Percentiles rank a stretch among this genome's conserved stretches.
These are phyloP conservation scores for Diplolepis rosae DNA, from an alignment of 2,888 invertebrate genomes.

Conservation along the genomic window DNA sequence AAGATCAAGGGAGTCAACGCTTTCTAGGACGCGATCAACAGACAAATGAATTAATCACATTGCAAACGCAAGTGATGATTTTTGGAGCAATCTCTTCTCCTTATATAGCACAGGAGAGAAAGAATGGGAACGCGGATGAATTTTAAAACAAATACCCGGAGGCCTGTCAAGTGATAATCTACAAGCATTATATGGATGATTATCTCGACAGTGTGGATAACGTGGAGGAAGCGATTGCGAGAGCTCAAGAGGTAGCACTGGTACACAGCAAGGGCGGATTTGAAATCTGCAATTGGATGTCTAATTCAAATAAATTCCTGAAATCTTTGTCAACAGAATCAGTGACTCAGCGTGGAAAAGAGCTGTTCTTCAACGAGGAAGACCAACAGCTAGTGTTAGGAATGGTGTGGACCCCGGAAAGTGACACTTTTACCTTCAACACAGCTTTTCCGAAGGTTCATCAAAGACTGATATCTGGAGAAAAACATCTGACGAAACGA, in stretches of 20 bases:
- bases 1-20: slow-evolving; percentile 51
- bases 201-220: slow-evolving; percentile 41
- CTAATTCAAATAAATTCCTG: slow-evolving; percentile 11
- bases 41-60: not conserved
- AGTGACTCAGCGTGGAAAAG: not conserved
- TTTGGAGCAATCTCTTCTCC: too few relatives aligned
- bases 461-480: not conserved
- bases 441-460: not conserved
- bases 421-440: not conserved
- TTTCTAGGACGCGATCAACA: slow-evolving; percentile 38
- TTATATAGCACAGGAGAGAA: too few relatives aligned
- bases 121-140: slow-evolving; percentile 44
- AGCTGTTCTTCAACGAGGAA: not conserved
- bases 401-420: not conserved
- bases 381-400: not conserved
- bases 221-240: slow-evolving; percentile 1
- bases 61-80: slow-evolving; percentile 4
- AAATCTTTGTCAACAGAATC: not conserved
- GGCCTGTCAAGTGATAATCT: slow-evolving; percentile 36
- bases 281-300: slow-evolving; percentile 16
- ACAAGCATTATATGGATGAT: slow-evolving; percentile 51
- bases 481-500: slow-evolving; percentile 45
- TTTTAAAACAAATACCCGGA: slow-evolving; percentile 26
- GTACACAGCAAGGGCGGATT: too few relatives aligned
- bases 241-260: not conserved